phyloP scores from a whole-genome alignment of 2,113 vertebrate species.

The Camelus bactrianus region DNA sequence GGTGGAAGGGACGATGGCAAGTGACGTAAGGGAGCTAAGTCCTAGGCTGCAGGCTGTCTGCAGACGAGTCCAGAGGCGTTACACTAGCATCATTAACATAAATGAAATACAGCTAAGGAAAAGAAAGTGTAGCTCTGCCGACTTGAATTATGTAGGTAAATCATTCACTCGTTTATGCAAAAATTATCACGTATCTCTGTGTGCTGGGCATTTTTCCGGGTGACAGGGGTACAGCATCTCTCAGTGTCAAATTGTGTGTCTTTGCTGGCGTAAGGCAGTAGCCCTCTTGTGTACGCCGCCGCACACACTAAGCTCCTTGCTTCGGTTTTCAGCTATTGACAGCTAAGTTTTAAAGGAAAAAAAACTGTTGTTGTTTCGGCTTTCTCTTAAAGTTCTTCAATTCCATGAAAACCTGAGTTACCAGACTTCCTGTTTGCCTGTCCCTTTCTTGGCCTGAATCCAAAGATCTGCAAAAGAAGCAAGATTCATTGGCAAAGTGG shows the following conservation, averaged over 20 bases:
- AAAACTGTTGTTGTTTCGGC: neutral
- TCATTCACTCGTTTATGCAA: neutral
- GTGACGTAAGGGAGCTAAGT: neutral
- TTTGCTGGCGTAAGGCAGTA: neutral
- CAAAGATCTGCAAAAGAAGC: neutral
- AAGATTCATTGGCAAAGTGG: neutral
- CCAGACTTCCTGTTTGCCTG: slow-evolving; percentile 28
- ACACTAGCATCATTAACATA: neutral
- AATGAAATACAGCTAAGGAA: neutral
- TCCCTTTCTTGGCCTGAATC: slow-evolving; percentile 24
- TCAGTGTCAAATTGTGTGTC: neutral
- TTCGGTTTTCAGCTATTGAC: neutral
- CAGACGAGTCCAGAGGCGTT: neutral
- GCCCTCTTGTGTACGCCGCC: neutral
- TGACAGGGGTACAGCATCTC: neutral
- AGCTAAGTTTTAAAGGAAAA: neutral
- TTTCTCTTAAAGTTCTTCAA: slow-evolving; percentile 45
- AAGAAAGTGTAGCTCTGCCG: neutral
- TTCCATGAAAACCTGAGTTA: slow-evolving; percentile 45
- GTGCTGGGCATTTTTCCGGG: neutral
- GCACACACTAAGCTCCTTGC: neutral
- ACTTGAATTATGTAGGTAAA: neutral
- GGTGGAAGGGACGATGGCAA: neutral
- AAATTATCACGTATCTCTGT: neutral
- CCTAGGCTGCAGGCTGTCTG: neutral